Evolutionary conservation across 1,140 invertebrate species (phyloP).

Genomic region (Drosophila nannoptera): DNA sequence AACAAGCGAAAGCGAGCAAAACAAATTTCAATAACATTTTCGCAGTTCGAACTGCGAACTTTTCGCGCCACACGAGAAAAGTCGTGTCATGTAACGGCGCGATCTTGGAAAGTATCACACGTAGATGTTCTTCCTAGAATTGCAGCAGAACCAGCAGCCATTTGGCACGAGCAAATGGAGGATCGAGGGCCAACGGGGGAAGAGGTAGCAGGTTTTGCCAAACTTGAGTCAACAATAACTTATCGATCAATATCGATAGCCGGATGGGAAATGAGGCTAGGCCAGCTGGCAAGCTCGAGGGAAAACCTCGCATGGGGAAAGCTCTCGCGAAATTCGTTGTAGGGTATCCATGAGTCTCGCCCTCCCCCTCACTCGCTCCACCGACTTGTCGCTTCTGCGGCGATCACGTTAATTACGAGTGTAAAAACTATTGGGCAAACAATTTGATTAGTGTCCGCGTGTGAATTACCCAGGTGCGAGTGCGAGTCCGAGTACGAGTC

Average conservation of each 20-base stretch:
- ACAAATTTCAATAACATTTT: slow-evolving; percentile 38
- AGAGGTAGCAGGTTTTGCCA: too few species aligned
- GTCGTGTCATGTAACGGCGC: slow-evolving; percentile 30
- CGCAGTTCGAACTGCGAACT: slow-evolving; percentile 23
- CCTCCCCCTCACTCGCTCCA: background rate
- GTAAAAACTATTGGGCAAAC: slow-evolving; percentile 70
- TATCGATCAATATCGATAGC: too few species aligned
- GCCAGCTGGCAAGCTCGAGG: too few species aligned
- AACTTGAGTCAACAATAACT: too few species aligned
- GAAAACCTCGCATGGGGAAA: too few species aligned
- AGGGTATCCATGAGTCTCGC: background rate
- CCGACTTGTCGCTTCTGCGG: slow-evolving; percentile 22
- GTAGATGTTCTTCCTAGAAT: too few species aligned
- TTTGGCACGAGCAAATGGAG: too few species aligned
- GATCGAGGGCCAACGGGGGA: too few species aligned
- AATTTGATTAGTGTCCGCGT: slow-evolving; percentile 64
- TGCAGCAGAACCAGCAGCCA: too few species aligned
- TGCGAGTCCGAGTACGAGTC: slow-evolving; percentile 12
- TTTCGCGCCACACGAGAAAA: slow-evolving; percentile 20
- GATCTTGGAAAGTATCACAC: background rate
- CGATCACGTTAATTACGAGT: slow-evolving; percentile 62
- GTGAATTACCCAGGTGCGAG: slow-evolving; percentile 50
- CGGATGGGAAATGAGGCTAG: too few species aligned
- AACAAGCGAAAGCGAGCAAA: slow-evolving; percentile 11
- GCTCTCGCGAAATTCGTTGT: too few species aligned